Evolutionary conservation across 2,113 vertebrate species (phyloP).

Genomic region (Triplophysa dalaica): DNA sequence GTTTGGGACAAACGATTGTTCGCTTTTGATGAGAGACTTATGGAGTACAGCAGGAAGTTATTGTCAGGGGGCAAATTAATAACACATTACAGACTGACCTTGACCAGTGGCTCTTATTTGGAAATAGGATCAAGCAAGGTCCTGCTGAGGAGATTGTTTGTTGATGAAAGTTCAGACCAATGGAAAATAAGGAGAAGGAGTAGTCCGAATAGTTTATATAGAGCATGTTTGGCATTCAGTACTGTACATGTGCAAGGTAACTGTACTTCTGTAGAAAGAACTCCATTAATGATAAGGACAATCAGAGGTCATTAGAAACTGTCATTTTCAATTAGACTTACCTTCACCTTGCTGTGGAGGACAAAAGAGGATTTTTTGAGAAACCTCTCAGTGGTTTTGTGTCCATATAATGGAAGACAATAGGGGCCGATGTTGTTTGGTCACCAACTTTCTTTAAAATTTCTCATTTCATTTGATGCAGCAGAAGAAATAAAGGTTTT

Average conservation of each 20-base stretch:
- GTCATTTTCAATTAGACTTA: background rate
- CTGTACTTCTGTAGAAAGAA: background rate
- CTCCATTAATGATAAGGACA: background rate
- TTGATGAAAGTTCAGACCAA: slow-evolving; percentile 40
- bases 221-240: background rate
- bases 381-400: too few relatives aligned
- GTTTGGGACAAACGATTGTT: slow-evolving; percentile 54
- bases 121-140: slow-evolving; percentile 44
- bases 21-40: slow-evolving; percentile 52
- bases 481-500: too few relatives aligned
- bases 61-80: slow-evolving; percentile 64
- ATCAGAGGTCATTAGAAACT: background rate
- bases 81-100: slow-evolving; percentile 57
- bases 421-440: too few relatives aligned
- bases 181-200: slow-evolving; percentile 51
- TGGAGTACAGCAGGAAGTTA: slow-evolving; percentile 52
- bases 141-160: slow-evolving; percentile 45
- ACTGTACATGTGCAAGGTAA: too few relatives aligned
- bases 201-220: slow-evolving; percentile 44
- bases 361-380: too few relatives aligned
- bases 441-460: too few relatives aligned
- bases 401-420: too few relatives aligned
- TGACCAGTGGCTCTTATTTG: slow-evolving; percentile 59
- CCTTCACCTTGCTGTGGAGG: too few relatives aligned
- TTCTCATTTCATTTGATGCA: too few relatives aligned